Evolutionary conservation across 2,888 invertebrate genomes (phyloP).

Genomic region (Drosophila flavopinicola): DNA sequence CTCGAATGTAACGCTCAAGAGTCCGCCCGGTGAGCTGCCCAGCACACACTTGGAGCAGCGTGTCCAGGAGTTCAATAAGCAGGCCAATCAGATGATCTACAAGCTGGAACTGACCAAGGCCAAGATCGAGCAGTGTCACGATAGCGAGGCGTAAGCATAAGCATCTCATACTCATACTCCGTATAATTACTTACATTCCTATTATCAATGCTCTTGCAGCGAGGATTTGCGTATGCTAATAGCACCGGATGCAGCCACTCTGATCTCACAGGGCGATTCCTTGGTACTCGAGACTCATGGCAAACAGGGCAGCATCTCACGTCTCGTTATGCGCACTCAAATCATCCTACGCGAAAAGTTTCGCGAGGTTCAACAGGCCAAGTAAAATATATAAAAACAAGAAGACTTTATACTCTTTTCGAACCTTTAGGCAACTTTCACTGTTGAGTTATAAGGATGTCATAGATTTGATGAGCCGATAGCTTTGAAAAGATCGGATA

Average conservation of each 20-base stretch:
- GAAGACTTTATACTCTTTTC: too few species aligned
- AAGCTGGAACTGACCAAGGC: conserved; percentile 82
- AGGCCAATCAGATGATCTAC: conserved; percentile 83
- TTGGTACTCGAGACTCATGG: conserved; percentile 89
- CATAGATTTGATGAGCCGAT: too few species aligned
- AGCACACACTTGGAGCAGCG: conserved; percentile 79
- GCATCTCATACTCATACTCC: neutral
- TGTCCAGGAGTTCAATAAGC: conserved; percentile 83
- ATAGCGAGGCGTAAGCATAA: conserved; percentile 79
- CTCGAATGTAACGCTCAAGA: conserved; percentile 73
- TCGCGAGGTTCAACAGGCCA: conserved; percentile 83
- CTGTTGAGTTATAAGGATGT: too few species aligned
- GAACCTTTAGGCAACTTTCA: too few species aligned
- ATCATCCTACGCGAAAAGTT: conserved; percentile 83
- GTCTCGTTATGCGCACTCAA: conserved; percentile 83
- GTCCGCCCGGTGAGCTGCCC: conserved; percentile 61
- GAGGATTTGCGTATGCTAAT: conserved; percentile 84
- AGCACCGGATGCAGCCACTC: conserved; percentile 90
- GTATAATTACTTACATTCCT: neutral
- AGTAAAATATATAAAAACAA: too few species aligned
- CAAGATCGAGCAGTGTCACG: conserved; percentile 81
- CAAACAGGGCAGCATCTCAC: conserved; percentile 82
- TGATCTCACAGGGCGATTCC: conserved; percentile 91
- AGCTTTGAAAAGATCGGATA: too few species aligned
- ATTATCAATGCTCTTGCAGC: conserved; percentile 48